These are phyloP conservation scores for Meriones psammophilus DNA, from an alignment of 2,797 vertebrate species.

Conservation along the genomic window DNA sequence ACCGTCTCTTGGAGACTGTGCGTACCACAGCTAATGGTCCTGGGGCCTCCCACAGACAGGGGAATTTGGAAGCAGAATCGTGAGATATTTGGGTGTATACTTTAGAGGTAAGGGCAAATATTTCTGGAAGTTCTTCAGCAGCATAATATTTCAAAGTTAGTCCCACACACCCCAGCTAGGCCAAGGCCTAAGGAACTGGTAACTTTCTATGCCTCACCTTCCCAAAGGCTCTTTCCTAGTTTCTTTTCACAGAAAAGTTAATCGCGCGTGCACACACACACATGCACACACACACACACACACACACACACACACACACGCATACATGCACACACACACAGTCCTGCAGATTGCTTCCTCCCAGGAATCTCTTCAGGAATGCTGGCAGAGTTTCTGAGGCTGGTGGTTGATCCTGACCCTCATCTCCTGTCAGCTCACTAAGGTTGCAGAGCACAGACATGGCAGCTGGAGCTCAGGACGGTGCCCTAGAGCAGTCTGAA, in stretches of 20 bases:
- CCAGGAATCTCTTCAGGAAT: background rate
- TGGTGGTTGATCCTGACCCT: background rate
- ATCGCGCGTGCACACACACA: background rate
- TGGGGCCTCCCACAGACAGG: background rate
- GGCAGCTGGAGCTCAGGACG: background rate
- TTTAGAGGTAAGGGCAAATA: background rate
- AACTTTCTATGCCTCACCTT: background rate
- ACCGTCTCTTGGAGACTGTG: background rate
- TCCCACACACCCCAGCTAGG: background rate
- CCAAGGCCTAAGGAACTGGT: slow-evolving; percentile 15
- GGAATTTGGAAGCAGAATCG: background rate
- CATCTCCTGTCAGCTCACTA: background rate
- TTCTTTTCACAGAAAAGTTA: slow-evolving; percentile 37
- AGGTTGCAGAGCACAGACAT: background rate
- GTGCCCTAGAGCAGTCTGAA: background rate
- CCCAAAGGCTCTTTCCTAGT: slow-evolving; percentile 13
- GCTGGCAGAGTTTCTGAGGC: background rate
- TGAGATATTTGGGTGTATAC: background rate
- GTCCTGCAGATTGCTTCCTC: background rate
- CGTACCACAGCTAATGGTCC: background rate
- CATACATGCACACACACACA: background rate
- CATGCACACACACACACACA: background rate
- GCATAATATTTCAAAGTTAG: slow-evolving; percentile 33
- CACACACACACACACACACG: background rate
- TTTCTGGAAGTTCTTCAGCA: slow-evolving; percentile 58